These are phyloP conservation scores for Oconnorella tubifera DNA, from an alignment of 2,888 invertebrate species.

Conservation along the genomic window DNA sequence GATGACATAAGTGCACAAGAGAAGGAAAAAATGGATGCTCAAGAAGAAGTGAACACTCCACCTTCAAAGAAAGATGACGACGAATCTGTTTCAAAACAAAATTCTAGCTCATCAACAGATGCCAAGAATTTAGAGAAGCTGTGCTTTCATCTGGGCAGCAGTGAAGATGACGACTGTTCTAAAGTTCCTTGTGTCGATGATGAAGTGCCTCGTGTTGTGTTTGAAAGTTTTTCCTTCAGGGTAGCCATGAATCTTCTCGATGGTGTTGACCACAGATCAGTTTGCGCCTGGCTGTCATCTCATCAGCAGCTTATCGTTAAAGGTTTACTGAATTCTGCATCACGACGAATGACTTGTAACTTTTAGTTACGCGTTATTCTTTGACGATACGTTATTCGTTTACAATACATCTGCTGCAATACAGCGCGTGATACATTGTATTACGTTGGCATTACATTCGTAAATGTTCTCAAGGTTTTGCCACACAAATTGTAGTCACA, in stretches of 20 bases:
- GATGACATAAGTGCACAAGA: background rate
- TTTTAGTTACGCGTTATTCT: constrained; percentile 10
- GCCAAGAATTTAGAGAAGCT: too few species aligned
- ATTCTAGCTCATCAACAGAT: too few species aligned
- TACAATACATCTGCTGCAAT: too few species aligned
- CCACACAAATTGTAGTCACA: too few species aligned
- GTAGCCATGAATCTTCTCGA: constrained; percentile 7
- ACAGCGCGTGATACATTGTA: too few species aligned
- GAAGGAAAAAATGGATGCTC: background rate
- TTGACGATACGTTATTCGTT: too few species aligned
- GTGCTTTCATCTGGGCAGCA: background rate
- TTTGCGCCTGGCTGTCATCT: constrained; percentile 5
- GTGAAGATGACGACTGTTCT: too few species aligned
- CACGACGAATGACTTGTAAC: constrained; percentile 15
- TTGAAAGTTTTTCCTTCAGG: background rate
- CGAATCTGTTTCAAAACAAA: too few species aligned
- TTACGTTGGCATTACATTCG: too few species aligned
- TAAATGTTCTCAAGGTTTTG: too few species aligned
- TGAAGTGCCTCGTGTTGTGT: background rate
- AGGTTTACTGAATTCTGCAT: constrained; percentile 4
- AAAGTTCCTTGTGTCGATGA: too few species aligned
- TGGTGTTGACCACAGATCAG: constrained; percentile 10
- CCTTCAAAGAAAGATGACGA: too few species aligned
- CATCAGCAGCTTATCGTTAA: constrained; percentile 8
- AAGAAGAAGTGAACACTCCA: background rate